These are phyloP conservation scores for Aphelocoma californica DNA, from an alignment of 2,797 vertebrate genomes.

Conservation along the genomic window DNA sequence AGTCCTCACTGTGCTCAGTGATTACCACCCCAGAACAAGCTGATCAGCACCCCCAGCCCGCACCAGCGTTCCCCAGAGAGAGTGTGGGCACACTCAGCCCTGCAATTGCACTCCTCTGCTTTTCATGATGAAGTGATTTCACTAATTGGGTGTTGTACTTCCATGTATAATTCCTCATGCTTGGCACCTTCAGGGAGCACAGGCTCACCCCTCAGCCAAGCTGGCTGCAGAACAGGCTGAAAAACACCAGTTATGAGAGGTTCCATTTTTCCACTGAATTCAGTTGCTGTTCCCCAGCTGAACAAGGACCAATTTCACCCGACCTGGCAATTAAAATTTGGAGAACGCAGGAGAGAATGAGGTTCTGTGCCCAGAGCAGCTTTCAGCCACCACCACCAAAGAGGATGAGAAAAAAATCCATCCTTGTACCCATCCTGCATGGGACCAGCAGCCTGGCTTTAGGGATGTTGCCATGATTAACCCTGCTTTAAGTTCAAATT, in stretches of 20 bases:
- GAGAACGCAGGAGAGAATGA: not conserved
- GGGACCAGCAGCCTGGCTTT: not conserved
- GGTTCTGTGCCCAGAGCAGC: not conserved
- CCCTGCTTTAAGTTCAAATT: not conserved
- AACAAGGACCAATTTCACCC: not conserved
- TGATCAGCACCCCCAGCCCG: not conserved
- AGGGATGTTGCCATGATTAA: not conserved
- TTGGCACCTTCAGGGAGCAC: conserved; percentile 4
- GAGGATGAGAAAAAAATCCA: not conserved
- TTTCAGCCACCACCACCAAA: not conserved
- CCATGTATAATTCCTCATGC: not conserved
- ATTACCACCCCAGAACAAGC: conserved; percentile 1
- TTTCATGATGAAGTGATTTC: conserved; percentile 20
- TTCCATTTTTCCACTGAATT: not conserved
- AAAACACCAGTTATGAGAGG: not conserved
- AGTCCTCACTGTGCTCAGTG: not conserved
- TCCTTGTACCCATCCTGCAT: rapidly evolving
- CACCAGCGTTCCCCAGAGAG: not conserved
- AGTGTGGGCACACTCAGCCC: conserved; percentile 10
- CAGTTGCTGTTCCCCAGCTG: not conserved
- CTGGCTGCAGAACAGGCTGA: not conserved
- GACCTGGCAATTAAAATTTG: not conserved
- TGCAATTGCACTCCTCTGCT: conserved; percentile 44
- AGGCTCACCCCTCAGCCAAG: conserved; percentile 1
- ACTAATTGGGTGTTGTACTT: conserved; percentile 43